Percentiles rank a stretch among this genome's conserved stretches.
Evolutionary conservation across 37 sponge, comb jelly and placozoan species (phyloP).

Genomic region (Haliclona indistincta): DNA sequence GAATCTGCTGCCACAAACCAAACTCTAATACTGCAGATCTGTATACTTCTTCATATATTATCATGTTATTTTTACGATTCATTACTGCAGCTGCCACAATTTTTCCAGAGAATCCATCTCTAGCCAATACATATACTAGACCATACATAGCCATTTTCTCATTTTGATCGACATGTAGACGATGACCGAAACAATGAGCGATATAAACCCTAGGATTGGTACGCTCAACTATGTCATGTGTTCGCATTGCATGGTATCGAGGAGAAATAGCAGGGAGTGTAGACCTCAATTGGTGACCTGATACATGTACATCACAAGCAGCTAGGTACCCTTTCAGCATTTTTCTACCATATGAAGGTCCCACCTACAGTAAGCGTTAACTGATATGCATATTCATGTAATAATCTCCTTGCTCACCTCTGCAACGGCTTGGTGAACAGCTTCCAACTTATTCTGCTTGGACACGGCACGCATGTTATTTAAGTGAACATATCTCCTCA

Average conservation of each 20-base stretch:
- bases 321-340: slow-evolving; percentile 28
- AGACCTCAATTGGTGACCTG: background rate
- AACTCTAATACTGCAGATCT: slow-evolving; percentile 2
- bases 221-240: background rate
- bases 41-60: slow-evolving; percentile 25
- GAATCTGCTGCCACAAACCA: slow-evolving; percentile 48
- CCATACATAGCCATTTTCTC: slow-evolving; percentile 58
- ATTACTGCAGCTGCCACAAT: slow-evolving; percentile 26
- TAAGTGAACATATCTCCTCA: slow-evolving; percentile 19
- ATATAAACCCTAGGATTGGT: slow-evolving; percentile 46
- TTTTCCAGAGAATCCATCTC: slow-evolving; percentile 45
- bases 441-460: background rate
- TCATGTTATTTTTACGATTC: slow-evolving; percentile 52
- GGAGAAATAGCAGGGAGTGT: background rate
- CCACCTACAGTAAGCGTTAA: slow-evolving; percentile 16
- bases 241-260: background rate
- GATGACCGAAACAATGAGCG: slow-evolving; percentile 58
- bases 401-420: slow-evolving; percentile 5
- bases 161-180: slow-evolving; percentile 55
- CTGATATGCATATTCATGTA: background rate
- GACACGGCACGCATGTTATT: slow-evolving; percentile 17
- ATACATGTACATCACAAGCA: background rate
- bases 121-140: slow-evolving; percentile 27
- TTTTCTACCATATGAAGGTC: slow-evolving; percentile 31
- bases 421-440: background rate